Conservation (phyloP, 2,888 invertebrate species). For the Mimachlamys varia region DNA sequence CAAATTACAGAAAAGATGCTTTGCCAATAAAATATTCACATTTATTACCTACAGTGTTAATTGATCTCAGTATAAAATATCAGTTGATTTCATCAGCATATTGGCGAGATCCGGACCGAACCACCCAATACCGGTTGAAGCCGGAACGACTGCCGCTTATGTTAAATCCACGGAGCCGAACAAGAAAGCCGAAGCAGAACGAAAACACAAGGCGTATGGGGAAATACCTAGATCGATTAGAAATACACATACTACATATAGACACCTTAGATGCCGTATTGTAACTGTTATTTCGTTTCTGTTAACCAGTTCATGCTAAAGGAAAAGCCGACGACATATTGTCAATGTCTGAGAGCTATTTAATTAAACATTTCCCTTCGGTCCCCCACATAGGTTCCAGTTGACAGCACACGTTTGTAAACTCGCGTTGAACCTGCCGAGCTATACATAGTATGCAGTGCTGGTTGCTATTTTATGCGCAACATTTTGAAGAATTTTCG, state of each 20-base stretch:
- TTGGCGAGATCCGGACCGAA: not conserved
- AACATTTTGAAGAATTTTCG: not conserved
- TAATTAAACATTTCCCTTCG: not conserved
- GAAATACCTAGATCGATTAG: not conserved
- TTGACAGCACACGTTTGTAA: slow-evolving; percentile 23
- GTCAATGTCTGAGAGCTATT: not conserved
- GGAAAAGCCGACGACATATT: not conserved
- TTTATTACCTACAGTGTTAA: no score
- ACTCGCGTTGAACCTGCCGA: not conserved
- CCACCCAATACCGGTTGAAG: slow-evolving; percentile 28
- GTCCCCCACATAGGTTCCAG: not conserved
- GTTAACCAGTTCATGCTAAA: not conserved
- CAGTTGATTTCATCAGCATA: not conserved
- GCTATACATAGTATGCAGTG: not conserved
- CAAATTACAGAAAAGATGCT: no score
- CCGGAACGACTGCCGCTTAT: slow-evolving; percentile 24
- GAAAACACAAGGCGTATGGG: not conserved
- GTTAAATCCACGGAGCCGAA: not conserved
- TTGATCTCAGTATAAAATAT: not conserved
- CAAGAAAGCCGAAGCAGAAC: not conserved
- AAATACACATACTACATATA: not conserved
- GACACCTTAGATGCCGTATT: not conserved
- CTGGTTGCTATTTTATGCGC: not conserved
- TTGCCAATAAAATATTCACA: no score
- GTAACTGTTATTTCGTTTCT: not conserved